A percentile compares a stretch with the other conserved stretches of the same genome.
Conservation (phyloP, 2,797 vertebrate genomes). For the Podarcis lilfordi region DNA sequence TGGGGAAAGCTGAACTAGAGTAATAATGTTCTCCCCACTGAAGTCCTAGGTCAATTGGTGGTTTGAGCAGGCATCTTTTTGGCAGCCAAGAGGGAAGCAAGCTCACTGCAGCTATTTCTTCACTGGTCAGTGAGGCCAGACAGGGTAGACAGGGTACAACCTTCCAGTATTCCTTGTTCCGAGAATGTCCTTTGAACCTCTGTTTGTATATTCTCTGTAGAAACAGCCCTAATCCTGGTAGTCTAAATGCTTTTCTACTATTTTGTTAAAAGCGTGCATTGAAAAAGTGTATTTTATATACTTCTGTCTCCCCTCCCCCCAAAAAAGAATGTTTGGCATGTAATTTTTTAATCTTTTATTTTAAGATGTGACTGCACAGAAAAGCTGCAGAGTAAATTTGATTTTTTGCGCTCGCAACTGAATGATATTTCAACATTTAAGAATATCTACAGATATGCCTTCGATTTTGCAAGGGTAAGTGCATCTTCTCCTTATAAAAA, state of each 20-base stretch:
- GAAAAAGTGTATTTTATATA: background rate
- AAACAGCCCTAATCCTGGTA: conserved; percentile 20
- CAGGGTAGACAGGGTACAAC: background rate
- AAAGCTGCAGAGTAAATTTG: conserved; percentile 92
- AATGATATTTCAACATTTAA: conserved; percentile 91
- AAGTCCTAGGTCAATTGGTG: background rate
- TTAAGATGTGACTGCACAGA: conserved; percentile 94
- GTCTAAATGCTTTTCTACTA: conserved; percentile 16
- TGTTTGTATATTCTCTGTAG: background rate
- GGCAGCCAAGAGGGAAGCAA: background rate
- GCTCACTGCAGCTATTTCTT: background rate
- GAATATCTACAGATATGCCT: conserved; percentile 98
- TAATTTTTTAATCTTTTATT: conserved; percentile 37
- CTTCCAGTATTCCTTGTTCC: background rate
- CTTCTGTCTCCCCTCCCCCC: background rate
- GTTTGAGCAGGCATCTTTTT: background rate
- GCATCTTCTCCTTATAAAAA: conserved; percentile 5
- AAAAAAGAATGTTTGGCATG: background rate
- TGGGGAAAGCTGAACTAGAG: background rate
- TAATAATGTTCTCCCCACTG: background rate
- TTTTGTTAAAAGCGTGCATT: background rate
- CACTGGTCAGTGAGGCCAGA: background rate
- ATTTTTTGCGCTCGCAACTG: conserved; percentile 90
- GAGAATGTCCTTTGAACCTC: background rate
- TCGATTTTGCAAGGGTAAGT: conserved; percentile 96